Base-by-base conservation (phyloP, 2,888 invertebrate species). In the Oscheius sp. region DNA sequence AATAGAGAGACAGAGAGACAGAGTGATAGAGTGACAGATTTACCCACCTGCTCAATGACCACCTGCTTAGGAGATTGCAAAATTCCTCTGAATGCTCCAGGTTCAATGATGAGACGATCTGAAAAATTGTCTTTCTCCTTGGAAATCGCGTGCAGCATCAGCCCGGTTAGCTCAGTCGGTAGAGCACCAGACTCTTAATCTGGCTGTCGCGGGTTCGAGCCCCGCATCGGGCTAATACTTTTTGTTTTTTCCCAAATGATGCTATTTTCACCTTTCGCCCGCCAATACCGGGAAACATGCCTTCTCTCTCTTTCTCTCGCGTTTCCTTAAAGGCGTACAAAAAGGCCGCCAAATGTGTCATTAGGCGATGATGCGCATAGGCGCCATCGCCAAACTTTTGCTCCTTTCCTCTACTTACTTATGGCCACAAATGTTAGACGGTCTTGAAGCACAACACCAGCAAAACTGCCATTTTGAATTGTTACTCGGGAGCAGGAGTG, bases 101-200 rank as follows among this genome's bases (percentile, higher is more conserved):
- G 78, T 62, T 82, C 82, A 57, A 82, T 78, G n/a, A 76, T 51
- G 5, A 76, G 53, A 2, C 73, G 57, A 5, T 48, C 74, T 74
- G 37, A 53, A 74, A 48, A 10, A 21, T 29, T 9, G 13, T 55
- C 13, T 21, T 2, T 9, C 9, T n/a, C 21, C 9, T 32, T 21
- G 9, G 42, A 42, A 42, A 42, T 42, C 42, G 3, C 42, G 4
- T 5, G 7, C 4, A 3, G 42, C 7, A 42, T 7, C 42, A 42
- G 84, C 81, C 83, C 84, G 85, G 85, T 86, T 86, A 86, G 85
- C 86, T 86, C 85, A 86, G 86, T 85, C 85, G 85, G 85, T 85
- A 85, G 85, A 85, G 85, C 85, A 85, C 85, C 85, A 85, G 85
- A 85, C 85, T 85, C 85, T 85, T 85, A 85, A 85, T 85, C 85